Evolutionary conservation across 2,797 vertebrate genomes (phyloP), one percentile per base, ranked within the genome.

Genomic region (Spinibarbus caldwelli): DNA sequence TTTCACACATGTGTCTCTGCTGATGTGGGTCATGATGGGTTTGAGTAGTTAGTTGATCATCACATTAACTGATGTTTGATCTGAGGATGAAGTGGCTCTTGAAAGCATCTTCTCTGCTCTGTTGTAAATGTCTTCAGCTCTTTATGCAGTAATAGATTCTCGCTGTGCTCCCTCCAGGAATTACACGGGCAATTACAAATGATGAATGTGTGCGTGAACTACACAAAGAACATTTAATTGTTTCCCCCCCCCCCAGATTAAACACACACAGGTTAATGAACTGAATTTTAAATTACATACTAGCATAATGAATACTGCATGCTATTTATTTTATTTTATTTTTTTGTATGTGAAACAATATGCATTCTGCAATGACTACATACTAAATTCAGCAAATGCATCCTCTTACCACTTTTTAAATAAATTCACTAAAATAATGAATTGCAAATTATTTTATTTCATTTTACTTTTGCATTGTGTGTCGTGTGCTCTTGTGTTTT

Each of bases 241-340:
- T 26, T 29, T n/a, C n/a, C n/a, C n/a, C n/a, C n/a, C n/a, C n/a
- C 6, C 15, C 38, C 2, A 89, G 90, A 87, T 82, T 21, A 86
- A 52, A 36, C 38, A 47, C 75, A 67, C 80, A 47, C 34, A 29
- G 1, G 10, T 5, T 23, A 34, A 49, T 31, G 29, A 75, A 75
- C 19, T 26, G 14, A 26, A 45, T 45, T 29, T 38, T 12, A 70
- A 59, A 59, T 59, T 12, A 26, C 52, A 57, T n/a, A 57, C n/a
- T 31, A 34, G 29, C 62, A 66, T 34, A 31, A 31, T 66, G 67
- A 38, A n/a, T n/a, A 38, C 19, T 68, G 19, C 34, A 12, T 36
- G 34, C 66, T 12, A 23, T 68, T 12, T 15, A 7, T 64, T 36
- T n/a, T n/a, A n/a, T n/a, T 36, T 5, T 36, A 3, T 36, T 0